Conservation (phyloP, 2,797 vertebrate genomes). For the Lophius americanus region DNA sequence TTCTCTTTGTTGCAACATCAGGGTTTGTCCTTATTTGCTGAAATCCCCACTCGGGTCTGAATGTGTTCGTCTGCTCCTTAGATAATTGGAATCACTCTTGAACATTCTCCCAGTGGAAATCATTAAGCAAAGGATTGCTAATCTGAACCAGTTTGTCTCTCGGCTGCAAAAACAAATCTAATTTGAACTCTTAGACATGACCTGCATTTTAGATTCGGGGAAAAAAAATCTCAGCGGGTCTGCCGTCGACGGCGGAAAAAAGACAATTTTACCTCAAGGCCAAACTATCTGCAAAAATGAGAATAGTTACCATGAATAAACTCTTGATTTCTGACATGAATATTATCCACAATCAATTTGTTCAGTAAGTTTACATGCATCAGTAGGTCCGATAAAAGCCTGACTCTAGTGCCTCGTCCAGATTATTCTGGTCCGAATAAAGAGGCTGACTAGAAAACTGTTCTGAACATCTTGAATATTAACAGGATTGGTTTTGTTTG, state of each 20-base stretch:
- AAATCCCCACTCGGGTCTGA: background rate
- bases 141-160: conserved; percentile 6
- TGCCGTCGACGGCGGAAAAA: too few species aligned
- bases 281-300: too few species aligned
- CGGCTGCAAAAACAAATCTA: background rate
- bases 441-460: conserved; percentile 1
- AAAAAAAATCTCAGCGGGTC: too few species aligned
- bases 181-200: background rate
- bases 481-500: too few species aligned
- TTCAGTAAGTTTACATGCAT: background rate
- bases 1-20: background rate
- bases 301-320: too few species aligned
- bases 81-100: background rate
- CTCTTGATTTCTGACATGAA: too few species aligned
- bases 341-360: too few species aligned
- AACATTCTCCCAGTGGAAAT: background rate
- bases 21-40: background rate
- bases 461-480: too few species aligned
- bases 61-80: background rate
- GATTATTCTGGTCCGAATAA: background rate
- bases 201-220: conserved; percentile 1
- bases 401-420: background rate
- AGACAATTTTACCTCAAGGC: too few species aligned
- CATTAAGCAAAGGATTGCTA: background rate
- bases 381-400: background rate